Conservation (phyloP, 2,113 vertebrate genomes). For the Clarias macrocephalus region DNA sequence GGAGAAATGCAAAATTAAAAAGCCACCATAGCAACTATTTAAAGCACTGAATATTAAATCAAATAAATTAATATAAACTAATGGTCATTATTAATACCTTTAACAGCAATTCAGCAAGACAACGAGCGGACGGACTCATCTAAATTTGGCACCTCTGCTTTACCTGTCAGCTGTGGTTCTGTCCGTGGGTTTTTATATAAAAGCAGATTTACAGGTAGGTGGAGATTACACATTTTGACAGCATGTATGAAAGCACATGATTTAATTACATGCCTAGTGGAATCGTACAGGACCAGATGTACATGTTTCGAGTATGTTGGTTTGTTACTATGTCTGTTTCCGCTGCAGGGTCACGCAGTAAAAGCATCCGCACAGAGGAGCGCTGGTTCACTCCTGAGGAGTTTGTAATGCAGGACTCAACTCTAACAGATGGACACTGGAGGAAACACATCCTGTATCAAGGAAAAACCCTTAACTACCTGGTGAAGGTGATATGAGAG, state of each 20-base stretch:
- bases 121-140: background rate
- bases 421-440: slow-evolving; percentile 51
- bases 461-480: slow-evolving; percentile 55
- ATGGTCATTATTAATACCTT: too few relatives aligned
- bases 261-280: too few relatives aligned
- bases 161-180: slow-evolving; percentile 61
- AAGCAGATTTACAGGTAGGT: slow-evolving; percentile 66
- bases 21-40: too few relatives aligned
- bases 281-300: too few relatives aligned
- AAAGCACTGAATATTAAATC: background rate
- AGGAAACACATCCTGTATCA: slow-evolving; percentile 63
- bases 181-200: slow-evolving; percentile 55
- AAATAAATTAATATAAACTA: too few relatives aligned
- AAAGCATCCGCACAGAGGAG: slow-evolving; percentile 67
- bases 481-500: slow-evolving; percentile 57
- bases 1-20: too few relatives aligned
- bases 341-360: slow-evolving; percentile 56
- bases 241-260: too few relatives aligned
- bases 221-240: too few relatives aligned
- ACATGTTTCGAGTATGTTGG: too few relatives aligned
- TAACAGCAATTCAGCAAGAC: too few relatives aligned
- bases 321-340: background rate
- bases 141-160: slow-evolving; percentile 27
- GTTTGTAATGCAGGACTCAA: slow-evolving; percentile 53
- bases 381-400: slow-evolving; percentile 68